phyloP scores from a whole-genome alignment of 2,888 invertebrate species.

The Byasa hedistus region DNA sequence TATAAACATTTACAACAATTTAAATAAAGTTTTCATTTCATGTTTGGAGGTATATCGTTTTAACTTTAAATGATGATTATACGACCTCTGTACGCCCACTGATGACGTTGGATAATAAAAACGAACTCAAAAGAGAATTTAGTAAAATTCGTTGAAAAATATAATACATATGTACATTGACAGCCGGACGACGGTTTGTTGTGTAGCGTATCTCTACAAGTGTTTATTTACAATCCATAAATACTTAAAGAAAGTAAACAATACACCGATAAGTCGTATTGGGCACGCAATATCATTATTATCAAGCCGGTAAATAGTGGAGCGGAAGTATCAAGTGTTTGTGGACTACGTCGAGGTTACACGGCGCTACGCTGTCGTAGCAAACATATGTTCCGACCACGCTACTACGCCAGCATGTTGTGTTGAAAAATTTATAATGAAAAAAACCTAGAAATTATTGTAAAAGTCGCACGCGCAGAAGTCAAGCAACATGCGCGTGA shows the following conservation, averaged over 20 bases:
- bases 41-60: conserved; percentile 3
- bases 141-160: conserved; percentile 4
- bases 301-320: conserved; percentile 36
- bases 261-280: conserved; percentile 39
- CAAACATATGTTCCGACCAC: conserved; percentile 74
- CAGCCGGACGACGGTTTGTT: conserved; percentile 27
- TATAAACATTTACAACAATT: background rate
- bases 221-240: conserved; percentile 70
- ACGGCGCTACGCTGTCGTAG: conserved; percentile 48
- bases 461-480: too few relatives aligned
- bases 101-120: conserved; percentile 14
- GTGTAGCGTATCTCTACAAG: conserved; percentile 57
- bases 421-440: too few relatives aligned
- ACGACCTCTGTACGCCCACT: conserved; percentile 16
- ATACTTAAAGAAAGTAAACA: conserved; percentile 42
- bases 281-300: conserved; percentile 44
- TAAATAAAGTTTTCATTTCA: conserved; percentile 8
- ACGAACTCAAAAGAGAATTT: conserved; percentile 7
- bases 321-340: conserved; percentile 33
- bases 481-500: too few relatives aligned
- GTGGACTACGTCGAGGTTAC: conserved; percentile 42
- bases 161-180: conserved; percentile 27
- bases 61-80: conserved; percentile 17
- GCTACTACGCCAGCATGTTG: conserved; percentile 33
- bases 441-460: too few relatives aligned